Evolutionary conservation across 1,140 invertebrate genomes (phyloP).

Genomic region (Saxidomus purpurata): DNA sequence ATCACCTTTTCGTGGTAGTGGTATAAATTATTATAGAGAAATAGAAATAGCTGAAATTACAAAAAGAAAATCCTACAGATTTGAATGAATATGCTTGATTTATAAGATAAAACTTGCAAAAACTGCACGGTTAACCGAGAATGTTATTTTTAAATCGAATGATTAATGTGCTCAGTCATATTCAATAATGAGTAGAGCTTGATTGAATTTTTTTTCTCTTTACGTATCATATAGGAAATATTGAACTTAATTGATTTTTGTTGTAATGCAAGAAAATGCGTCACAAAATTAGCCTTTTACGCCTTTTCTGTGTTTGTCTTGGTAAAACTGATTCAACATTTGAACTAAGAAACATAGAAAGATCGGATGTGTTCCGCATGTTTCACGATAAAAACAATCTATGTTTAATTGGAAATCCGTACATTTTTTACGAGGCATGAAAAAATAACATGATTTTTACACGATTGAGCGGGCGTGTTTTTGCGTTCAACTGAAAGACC

Average conservation of each 20-base stretch:
- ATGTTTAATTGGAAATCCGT: background rate
- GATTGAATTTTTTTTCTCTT: background rate
- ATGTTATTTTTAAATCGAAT: background rate
- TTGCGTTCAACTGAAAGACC: background rate
- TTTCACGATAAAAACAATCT: background rate
- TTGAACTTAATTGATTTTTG: conserved; percentile 31
- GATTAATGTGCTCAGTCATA: conserved; percentile 1
- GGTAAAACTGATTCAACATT: conserved; percentile 4
- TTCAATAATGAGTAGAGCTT: background rate
- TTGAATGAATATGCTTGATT: background rate
- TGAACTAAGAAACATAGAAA: background rate
- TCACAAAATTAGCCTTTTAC: conserved; percentile 8
- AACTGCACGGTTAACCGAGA: background rate
- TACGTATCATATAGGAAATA: background rate
- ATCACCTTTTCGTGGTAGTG: background rate
- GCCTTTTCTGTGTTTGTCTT: background rate
- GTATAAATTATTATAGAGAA: background rate
- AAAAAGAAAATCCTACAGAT: background rate
- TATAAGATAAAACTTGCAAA: background rate
- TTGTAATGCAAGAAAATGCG: conserved; percentile 11
- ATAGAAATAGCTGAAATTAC: background rate
- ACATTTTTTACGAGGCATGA: background rate
- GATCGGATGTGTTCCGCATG: background rate
- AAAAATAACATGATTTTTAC: conserved; percentile 8
- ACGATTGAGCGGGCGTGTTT: conserved; percentile 8